Conservation (phyloP, 2,888 invertebrate species). For the Ceraclea dissimilis region DNA sequence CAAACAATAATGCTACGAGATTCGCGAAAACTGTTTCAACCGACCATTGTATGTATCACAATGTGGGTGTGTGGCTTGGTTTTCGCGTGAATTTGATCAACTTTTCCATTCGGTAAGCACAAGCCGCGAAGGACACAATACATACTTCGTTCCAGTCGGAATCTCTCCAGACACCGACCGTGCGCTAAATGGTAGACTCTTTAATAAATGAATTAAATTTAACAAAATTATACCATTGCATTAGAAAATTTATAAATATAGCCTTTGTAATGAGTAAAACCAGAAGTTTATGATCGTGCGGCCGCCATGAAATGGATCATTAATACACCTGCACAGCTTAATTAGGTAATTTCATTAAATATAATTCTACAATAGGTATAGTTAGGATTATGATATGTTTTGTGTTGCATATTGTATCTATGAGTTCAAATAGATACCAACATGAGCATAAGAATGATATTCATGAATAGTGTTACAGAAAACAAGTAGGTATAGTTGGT, state of each 20-base stretch:
- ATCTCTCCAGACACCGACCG: conserved; percentile 1
- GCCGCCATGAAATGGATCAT: background rate
- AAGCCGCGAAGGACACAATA: conserved; percentile 7
- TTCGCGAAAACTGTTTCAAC: background rate
- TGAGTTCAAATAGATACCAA: too few species aligned
- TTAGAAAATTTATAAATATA: background rate
- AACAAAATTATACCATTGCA: background rate
- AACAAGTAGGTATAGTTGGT: too few species aligned
- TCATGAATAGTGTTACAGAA: too few species aligned
- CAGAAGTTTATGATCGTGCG: background rate
- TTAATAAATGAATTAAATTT: background rate
- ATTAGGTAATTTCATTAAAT: too few species aligned
- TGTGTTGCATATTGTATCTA: too few species aligned
- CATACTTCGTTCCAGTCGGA: conserved; percentile 6
- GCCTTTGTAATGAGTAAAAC: too few species aligned
- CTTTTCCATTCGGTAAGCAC: conserved; percentile 3
- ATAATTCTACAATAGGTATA: too few species aligned
- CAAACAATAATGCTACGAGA: background rate
- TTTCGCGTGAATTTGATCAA: background rate
- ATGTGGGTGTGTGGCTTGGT: background rate
- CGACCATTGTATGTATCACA: background rate
- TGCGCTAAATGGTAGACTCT: background rate
- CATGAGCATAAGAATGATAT: too few species aligned
- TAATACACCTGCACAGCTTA: background rate
- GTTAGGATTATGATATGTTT: too few species aligned